Conservation (phyloP, 2,888 invertebrate species). For the Papilio demoleus region DNA sequence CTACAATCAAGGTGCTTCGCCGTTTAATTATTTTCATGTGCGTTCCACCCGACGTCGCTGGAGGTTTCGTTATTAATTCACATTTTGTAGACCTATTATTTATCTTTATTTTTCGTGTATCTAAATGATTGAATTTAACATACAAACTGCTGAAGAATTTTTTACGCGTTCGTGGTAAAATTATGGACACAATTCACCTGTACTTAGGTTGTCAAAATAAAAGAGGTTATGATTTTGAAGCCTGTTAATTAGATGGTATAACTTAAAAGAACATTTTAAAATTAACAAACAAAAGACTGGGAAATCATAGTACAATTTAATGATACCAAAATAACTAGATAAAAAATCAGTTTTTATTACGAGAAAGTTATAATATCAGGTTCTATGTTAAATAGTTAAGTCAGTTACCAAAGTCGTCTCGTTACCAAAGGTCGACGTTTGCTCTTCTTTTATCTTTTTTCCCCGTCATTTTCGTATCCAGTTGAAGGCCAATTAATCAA, state of each 20-base stretch:
- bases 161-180: not conserved
- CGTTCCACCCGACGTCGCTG: slow-evolving; percentile 47
- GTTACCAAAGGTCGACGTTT: slow-evolving; percentile 75
- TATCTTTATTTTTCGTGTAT: slow-evolving; percentile 22
- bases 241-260: no score
- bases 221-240: no score
- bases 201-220: no score
- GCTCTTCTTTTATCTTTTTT: slow-evolving; percentile 58
- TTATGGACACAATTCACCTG: no score
- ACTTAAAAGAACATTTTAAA: no score
- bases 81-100: slow-evolving; percentile 30
- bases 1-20: slow-evolving; percentile 57
- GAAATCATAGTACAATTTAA: no score
- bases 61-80: slow-evolving; percentile 38
- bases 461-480: slow-evolving; percentile 57
- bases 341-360: no score
- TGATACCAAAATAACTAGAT: no score
- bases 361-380: no score
- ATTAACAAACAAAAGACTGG: no score
- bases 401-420: slow-evolving; percentile 71
- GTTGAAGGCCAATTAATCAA: slow-evolving; percentile 76
- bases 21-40: slow-evolving; percentile 52
- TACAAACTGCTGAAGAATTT: slow-evolving; percentile 43
- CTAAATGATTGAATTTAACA: not conserved
- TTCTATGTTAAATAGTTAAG: not conserved